Evolutionary conservation across 2,797 vertebrate genomes (phyloP).

Genomic region (Carcharodon carcharias): DNA sequence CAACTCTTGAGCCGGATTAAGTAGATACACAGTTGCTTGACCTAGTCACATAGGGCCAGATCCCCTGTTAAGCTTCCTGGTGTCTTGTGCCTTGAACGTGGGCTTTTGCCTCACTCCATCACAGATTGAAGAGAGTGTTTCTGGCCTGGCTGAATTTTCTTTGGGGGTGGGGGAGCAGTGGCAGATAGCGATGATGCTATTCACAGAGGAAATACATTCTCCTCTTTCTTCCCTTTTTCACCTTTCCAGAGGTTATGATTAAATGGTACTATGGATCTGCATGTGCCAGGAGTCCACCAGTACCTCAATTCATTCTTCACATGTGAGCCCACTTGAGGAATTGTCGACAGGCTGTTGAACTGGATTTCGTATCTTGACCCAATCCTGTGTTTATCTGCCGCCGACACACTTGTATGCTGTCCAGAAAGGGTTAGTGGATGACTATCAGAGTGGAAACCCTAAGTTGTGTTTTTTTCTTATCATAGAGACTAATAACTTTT

Average conservation of each 20-base stretch:
- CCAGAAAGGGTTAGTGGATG: neutral
- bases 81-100: neutral
- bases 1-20: too few relatives aligned
- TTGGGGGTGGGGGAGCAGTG: too few relatives aligned
- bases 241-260: neutral
- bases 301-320: neutral
- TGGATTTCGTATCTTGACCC: neutral
- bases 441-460: neutral
- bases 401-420: neutral
- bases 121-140: neutral
- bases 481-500: too few relatives aligned
- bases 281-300: neutral
- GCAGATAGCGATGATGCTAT: neutral
- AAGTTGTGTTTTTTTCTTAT: neutral
- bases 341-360: neutral
- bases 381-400: neutral
- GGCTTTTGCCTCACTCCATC: neutral
- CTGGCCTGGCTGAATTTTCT: neutral
- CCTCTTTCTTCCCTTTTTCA: neutral
- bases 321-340: neutral
- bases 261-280: neutral
- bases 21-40: too few relatives aligned
- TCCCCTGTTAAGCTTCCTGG: too few relatives aligned
- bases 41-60: too few relatives aligned
- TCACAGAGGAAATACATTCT: neutral